These are phyloP conservation scores for Phymatocera aterrima DNA, from an alignment of 2,888 invertebrate species.

Conservation along the genomic window DNA sequence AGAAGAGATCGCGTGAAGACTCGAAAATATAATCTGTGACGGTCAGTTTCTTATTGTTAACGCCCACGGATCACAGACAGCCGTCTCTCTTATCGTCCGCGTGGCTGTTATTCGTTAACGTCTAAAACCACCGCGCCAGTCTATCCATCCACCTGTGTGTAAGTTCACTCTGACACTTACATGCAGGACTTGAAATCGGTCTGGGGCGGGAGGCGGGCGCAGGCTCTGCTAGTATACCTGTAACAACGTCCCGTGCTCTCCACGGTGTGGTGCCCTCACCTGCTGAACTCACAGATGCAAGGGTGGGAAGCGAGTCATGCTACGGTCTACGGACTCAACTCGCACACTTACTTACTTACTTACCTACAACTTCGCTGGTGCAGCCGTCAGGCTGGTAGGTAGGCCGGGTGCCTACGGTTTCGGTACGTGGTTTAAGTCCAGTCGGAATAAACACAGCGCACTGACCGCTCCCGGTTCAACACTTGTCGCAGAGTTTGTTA, in stretches of 20 bases:
- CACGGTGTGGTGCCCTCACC: conserved; percentile 67
- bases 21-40: not conserved
- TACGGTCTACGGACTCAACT: conserved; percentile 7
- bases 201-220: conserved; percentile 60
- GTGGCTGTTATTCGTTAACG: not conserved
- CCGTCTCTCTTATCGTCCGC: not conserved
- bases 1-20: not conserved
- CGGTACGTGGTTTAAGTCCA: conserved; percentile 40
- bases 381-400: conserved; percentile 3
- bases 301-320: not conserved
- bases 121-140: too few species aligned
- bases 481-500: not conserved
- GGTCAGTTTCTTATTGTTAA: not conserved
- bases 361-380: conserved; percentile 3
- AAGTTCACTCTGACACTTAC: not conserved
- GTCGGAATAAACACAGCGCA: conserved; percentile 28
- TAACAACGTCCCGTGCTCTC: conserved; percentile 67
- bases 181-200: conserved; percentile 51
- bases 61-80: not conserved
- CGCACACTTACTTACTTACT: not conserved
- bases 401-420: conserved; percentile 37
- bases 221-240: too few species aligned
- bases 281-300: conserved; percentile 59
- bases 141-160: not conserved
- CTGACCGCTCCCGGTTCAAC: conserved; percentile 22